These are phyloP conservation scores for cattle (Bos taurus) DNA, from an alignment of 2,113 vertebrate species.

Conservation along the genomic window DNA sequence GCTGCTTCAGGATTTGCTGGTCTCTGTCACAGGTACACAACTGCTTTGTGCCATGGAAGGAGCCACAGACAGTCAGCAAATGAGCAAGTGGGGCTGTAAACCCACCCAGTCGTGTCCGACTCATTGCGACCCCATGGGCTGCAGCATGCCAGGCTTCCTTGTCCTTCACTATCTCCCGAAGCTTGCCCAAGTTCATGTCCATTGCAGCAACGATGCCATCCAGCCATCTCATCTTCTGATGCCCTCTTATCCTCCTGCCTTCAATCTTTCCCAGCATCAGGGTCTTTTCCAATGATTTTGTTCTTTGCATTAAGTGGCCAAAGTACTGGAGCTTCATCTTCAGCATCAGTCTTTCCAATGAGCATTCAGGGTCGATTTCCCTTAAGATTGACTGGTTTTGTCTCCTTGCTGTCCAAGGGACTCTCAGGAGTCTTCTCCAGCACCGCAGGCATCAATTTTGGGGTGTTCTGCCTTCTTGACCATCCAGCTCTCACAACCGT, in stretches of 20 bases:
- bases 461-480: neutral
- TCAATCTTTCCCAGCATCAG: neutral
- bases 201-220: neutral
- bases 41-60: rapidly evolving
- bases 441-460: neutral
- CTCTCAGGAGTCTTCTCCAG: neutral
- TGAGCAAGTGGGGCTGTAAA: neutral
- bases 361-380: neutral
- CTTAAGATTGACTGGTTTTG: neutral
- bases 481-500: neutral
- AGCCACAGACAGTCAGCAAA: neutral
- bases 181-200: neutral
- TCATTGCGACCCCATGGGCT: neutral
- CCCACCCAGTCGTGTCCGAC: neutral
- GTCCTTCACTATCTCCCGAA: neutral
- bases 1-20: neutral
- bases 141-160: neutral
- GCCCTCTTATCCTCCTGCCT: neutral
- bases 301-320: neutral
- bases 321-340: neutral
- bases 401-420: neutral
- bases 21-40: neutral
- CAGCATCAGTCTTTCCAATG: neutral
- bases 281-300: neutral
- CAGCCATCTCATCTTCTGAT: neutral